A percentile compares a stretch with the other conserved stretches of the same genome.
These are phyloP conservation scores for Ptychobarbus kaznakovi DNA, from an alignment of 2,797 vertebrate species.

Conservation along the genomic window DNA sequence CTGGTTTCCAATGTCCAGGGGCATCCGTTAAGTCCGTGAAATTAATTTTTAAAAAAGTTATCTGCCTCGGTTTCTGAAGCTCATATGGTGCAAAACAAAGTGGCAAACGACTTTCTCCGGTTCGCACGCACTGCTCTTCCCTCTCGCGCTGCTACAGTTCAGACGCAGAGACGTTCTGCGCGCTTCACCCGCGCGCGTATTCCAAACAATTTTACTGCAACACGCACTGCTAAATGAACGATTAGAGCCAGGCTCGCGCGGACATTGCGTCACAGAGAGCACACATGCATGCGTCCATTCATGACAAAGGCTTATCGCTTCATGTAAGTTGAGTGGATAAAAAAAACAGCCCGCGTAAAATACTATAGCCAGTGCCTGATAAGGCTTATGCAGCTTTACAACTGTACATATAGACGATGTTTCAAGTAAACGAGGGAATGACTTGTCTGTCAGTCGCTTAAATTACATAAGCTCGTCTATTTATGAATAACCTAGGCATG, in stretches of 20 bases:
- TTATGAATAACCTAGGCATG: background rate
- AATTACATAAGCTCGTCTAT: background rate
- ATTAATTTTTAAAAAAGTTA: slow-evolving; percentile 17
- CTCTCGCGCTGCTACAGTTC: slow-evolving; percentile 30
- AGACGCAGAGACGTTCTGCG: slow-evolving; percentile 39
- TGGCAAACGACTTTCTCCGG: slow-evolving; percentile 42
- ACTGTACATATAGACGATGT: background rate
- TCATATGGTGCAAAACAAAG: slow-evolving; percentile 42
- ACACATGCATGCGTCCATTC: slow-evolving; percentile 50
- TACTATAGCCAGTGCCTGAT: background rate
- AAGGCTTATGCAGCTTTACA: background rate
- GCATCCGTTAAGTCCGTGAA: slow-evolving; percentile 37
- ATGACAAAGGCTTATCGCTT: slow-evolving; percentile 31
- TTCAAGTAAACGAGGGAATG: too few species aligned
- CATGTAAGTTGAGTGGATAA: background rate
- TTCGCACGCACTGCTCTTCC: slow-evolving; percentile 44
- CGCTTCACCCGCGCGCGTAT: slow-evolving; percentile 43
- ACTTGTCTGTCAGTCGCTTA: background rate
- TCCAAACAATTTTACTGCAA: slow-evolving; percentile 45
- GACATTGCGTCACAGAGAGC: slow-evolving; percentile 54
- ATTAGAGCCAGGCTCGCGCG: slow-evolving; percentile 33
- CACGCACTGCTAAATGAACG: slow-evolving; percentile 35
- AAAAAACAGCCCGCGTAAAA: slow-evolving; percentile 19
- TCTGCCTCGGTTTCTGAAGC: slow-evolving; percentile 32
- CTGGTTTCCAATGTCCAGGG: slow-evolving; percentile 49